Percentiles rank a stretch among this genome's conserved stretches.
phyloP scores from a whole-genome alignment of 2,797 vertebrate genomes.

The Phrynocephalus forsythii region DNA sequence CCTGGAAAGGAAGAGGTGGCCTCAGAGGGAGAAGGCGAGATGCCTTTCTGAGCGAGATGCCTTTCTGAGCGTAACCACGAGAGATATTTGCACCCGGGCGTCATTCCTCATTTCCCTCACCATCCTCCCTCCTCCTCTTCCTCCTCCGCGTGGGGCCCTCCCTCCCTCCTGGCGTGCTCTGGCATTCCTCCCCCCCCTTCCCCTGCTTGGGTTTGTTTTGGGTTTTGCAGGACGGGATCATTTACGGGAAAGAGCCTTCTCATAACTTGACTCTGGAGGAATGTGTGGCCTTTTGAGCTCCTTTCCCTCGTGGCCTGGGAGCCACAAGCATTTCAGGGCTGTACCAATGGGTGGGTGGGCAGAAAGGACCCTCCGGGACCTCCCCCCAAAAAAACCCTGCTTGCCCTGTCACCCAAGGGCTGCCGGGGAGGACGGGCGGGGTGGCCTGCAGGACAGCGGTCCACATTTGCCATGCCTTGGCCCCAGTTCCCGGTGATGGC shows the following conservation, averaged over 20 bases:
- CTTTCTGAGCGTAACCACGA: not conserved
- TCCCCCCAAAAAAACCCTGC: too few species aligned
- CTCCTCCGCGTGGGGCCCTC: too few species aligned
- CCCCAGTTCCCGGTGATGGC: not conserved
- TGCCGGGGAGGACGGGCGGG: too few species aligned
- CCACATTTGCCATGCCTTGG: too few species aligned
- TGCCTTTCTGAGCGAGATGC: too few species aligned
- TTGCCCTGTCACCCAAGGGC: too few species aligned
- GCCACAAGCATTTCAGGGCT: not conserved
- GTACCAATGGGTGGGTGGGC: too few species aligned
- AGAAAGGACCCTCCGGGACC: too few species aligned
- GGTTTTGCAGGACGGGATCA: not conserved
- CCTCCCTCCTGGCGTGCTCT: not conserved
- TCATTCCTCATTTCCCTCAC: not conserved
- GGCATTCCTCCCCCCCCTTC: not conserved
- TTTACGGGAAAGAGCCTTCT: not conserved
- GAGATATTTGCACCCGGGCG: conserved; percentile 2
- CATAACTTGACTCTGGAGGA: not conserved
- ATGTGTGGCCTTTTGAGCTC: not conserved
- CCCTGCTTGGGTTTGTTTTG: conserved; percentile 5
- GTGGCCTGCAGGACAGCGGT: too few species aligned
- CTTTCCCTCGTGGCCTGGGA: not conserved
- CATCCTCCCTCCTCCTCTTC: not conserved
- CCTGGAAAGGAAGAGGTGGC: not conserved
- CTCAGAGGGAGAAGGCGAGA: not conserved